Base-by-base conservation (phyloP, 2,797 vertebrate genomes). In the Hipposideros larvatus region DNA sequence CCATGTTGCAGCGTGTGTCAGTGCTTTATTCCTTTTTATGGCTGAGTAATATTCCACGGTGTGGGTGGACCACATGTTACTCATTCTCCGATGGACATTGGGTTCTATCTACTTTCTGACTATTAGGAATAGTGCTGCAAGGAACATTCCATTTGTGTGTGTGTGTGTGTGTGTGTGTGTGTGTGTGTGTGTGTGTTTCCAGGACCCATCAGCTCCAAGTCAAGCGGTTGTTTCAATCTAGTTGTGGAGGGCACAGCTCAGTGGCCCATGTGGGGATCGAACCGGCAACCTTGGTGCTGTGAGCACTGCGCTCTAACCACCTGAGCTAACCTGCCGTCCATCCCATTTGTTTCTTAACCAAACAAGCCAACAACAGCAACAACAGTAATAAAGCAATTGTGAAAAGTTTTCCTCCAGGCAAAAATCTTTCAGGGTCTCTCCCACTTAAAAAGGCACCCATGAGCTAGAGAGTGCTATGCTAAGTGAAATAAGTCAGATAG, bases 1-100 rank as follows among this genome's bases (percentile, higher is more conserved):
- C 5, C 11, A 16, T 7, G 0, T 14, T 43, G 51, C 2, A 15
- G 61, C 4, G 0, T 10, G 34, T 28, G 31, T 46, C 43, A 2
- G 3, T 0, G 51, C 48, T 41, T 53, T 13, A 3, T 22, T 66
- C 43, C 22, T 63, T 59, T 18, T 53, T 8, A 19, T 7, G 61
- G 22, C 83, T 1, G 59, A 61, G 22, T 18, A 13, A 19, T 24
- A 66, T 5, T 53, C 57, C 46, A 31, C 3, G 5, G 31, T 28
- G 13, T 59, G 43, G 41, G 3, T 22, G 77, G n/a, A n/a, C 70
- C 16, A 31, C 10, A 0, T 31, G 3, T 43, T 51, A 11, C 21
- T 66, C 61, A 41, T 11, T 70, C 63, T 53, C 21, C 28, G 43
- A 24, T 26, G 57, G 66, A 46, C 57, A 1, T 21, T 8, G 57